Evolutionary conservation across 2,797 vertebrate species (phyloP), one percentile per base, ranked within the genome.

Genomic region (Malurus splendens): DNA sequence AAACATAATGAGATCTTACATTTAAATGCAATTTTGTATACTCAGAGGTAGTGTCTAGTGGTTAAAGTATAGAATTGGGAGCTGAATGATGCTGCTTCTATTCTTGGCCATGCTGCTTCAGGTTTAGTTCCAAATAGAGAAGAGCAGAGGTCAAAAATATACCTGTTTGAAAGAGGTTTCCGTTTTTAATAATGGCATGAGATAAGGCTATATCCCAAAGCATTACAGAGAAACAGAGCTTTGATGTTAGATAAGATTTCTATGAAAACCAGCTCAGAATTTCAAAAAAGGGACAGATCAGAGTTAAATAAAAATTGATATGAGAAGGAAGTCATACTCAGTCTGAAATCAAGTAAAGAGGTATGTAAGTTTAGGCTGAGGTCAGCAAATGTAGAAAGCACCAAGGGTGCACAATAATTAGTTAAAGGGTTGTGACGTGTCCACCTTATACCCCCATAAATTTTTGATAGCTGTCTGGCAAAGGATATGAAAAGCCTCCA

Each of bases 171-270:
- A 90, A 91, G 62, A 87, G 30, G 45, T 90, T 94, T 89, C 59
- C 0, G 0, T 82, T 95, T 91, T 90, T 90, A 92, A 72, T 92
- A 92, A 85, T 82, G 76, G 66, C 48, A 44, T 52, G 57, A 91
- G 90, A 85, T 89, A 92, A 85, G 55, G 24, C 55, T 48, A 27
- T 75, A 75, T 87, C 51, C 55, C 32, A 82, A 66, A 81, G 82
- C 76, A 62, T 75, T 93, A 72, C 87, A 90, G 59, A 70, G 82
- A 89, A 90, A 72, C 79, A 82, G 84, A 87, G 83, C 79, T 93
- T 93, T 90, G 84, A 91, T 90, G 92, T 75, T 84, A 78, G 82
- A 62, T 85, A 94, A 90, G 65, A 83, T 90, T 91, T 93, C 75
- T 87, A n/a, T 85, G 93, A 92, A 93, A 94, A 75, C 51, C 55